These are phyloP conservation scores for Vultur gryphus DNA, from an alignment of 2,797 vertebrate genomes.

Conservation along the genomic window DNA sequence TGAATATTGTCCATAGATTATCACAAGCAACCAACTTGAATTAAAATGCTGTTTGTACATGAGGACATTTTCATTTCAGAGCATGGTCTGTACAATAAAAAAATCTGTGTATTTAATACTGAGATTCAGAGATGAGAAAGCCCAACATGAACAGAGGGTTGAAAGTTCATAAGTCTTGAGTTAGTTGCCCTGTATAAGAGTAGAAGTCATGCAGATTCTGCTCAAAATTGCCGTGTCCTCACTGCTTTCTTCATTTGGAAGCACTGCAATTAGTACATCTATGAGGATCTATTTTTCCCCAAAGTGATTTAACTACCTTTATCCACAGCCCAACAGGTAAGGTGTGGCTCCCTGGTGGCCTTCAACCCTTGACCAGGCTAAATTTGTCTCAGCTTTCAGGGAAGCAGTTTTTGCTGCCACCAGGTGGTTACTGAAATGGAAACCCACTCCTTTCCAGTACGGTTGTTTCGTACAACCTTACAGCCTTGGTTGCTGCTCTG, in stretches of 20 bases:
- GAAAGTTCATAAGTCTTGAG: background rate
- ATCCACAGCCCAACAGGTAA: background rate
- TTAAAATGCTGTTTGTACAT: background rate
- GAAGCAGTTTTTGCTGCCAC: background rate
- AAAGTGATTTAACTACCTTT: background rate
- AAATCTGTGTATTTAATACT: background rate
- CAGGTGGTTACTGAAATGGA: background rate
- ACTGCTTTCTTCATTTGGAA: background rate
- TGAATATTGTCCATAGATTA: slow-evolving; percentile 32
- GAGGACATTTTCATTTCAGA: background rate
- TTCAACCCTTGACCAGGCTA: background rate
- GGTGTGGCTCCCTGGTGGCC: background rate
- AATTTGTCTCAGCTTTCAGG: background rate
- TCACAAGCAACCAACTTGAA: background rate
- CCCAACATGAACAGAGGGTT: background rate
- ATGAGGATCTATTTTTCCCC: background rate
- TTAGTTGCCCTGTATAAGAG: background rate
- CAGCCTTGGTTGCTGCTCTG: background rate
- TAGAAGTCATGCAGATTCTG: background rate
- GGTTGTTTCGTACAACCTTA: background rate
- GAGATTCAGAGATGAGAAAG: background rate
- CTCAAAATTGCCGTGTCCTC: accelerated
- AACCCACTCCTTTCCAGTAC: background rate
- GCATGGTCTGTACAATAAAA: background rate
- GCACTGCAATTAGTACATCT: background rate